Evolutionary conservation across 2,113 vertebrate genomes (phyloP), one percentile per base, ranked within the genome.

Genomic region (Scophthalmus maximus): DNA sequence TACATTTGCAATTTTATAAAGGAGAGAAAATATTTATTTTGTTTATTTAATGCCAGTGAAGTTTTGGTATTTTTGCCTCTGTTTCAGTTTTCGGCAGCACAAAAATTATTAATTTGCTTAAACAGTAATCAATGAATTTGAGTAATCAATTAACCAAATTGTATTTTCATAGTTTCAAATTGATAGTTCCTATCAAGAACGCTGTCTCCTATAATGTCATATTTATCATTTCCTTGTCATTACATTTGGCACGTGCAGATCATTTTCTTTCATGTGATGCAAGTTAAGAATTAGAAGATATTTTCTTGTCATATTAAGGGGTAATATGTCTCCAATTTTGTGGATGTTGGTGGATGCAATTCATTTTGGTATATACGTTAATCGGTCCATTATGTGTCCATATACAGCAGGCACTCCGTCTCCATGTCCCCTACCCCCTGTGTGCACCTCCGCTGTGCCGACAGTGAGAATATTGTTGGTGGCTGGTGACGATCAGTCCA

Each of bases 401-500:
- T 52, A 62, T 52, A 60, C 38, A 71, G 57, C 11, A 67, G 58
- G 25, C 38, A 25, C 22, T 20, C 46, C 47, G 56, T 64, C 70
- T 68, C 69, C 47, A 36, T 53, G 73, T 74, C 73, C 70, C 74
- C 72, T 72, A 50, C 62, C 70, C 78, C 79, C 62, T 63, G 73
- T 52, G 91, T 91, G 86, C 92, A 93, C 92, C 95, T 95, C 94
- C 93, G 92, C 93, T 89, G 94, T 42, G 75, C 93, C 92, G 92
- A 94, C 60, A 58, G 76, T 95, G 94, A 96, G 94, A 94, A 81
- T 95, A 95, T 95, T 94, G 95, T 97, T 95, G 95, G 94, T 95
- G 94, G 95, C 89, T 96, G 96, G 96, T 97, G 95, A 97, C 85
- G 75, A 91, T 90, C 95, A 96, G 96, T 96, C 95, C 95, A 94